Conservation (phyloP, 2,888 invertebrate genomes). For the Argyresthia goedartella region DNA sequence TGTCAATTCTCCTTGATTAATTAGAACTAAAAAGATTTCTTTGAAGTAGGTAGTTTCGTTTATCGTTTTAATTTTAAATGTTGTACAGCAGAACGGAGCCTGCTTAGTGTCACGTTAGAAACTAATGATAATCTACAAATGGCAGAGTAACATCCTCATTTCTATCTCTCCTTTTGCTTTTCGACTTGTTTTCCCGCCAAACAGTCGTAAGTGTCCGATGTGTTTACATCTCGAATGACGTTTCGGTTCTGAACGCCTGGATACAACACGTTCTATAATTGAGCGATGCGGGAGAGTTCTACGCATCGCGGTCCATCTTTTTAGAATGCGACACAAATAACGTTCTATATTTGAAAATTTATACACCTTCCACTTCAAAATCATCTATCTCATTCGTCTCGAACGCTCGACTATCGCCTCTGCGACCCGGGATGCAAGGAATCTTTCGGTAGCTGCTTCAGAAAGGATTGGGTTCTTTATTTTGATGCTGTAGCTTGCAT, state of each 20-base stretch:
- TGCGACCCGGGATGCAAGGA: slow-evolving; percentile 16
- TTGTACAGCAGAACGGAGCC: neutral
- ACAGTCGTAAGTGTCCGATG: slow-evolving; percentile 34
- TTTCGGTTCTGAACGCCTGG: slow-evolving; percentile 44
- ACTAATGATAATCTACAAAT: slow-evolving; percentile 35
- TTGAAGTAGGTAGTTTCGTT: neutral
- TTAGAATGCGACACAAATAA: slow-evolving; percentile 71
- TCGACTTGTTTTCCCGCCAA: slow-evolving; percentile 13
- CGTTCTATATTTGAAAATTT: slow-evolving; percentile 69
- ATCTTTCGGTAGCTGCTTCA: neutral
- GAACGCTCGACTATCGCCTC: slow-evolving; percentile 26
- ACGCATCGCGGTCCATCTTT: slow-evolving; percentile 70
- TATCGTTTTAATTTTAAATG: neutral
- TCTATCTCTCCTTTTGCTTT: slow-evolving; percentile 29
- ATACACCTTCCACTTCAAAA: slow-evolving; percentile 53
- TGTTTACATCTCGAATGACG: slow-evolving; percentile 28
- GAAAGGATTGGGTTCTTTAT: slow-evolving; percentile 29
- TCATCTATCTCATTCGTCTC: slow-evolving; percentile 32
- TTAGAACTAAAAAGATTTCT: neutral
- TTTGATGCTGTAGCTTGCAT: slow-evolving; percentile 48
- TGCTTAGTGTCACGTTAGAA: slow-evolving; percentile 4
- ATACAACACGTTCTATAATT: slow-evolving; percentile 64
- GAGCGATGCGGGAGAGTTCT: slow-evolving; percentile 70
- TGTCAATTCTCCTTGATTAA: neutral
- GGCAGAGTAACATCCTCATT: slow-evolving; percentile 35